phyloP scores from a whole-genome alignment of 1,140 invertebrate genomes.

The Bilobella aurantiaca region DNA sequence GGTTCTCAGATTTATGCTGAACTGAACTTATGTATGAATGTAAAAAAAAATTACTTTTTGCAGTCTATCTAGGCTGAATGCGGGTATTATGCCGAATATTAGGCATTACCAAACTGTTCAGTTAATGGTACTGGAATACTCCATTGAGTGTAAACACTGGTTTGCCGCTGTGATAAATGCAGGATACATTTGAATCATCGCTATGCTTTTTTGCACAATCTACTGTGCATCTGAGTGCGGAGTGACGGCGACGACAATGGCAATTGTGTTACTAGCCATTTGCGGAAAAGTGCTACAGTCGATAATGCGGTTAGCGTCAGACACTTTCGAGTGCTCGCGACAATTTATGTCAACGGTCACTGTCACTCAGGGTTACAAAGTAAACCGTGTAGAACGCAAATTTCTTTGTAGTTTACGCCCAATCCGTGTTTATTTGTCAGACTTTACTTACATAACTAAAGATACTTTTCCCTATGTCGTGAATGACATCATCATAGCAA shows the following conservation, averaged over 20 bases:
- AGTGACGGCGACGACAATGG: not conserved
- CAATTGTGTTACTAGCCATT: not conserved
- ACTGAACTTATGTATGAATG: too few relatives aligned
- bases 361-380: not conserved
- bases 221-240: not conserved
- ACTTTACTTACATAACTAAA: not conserved
- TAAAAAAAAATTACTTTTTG: too few relatives aligned
- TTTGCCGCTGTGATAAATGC: not conserved
- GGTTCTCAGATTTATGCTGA: too few relatives aligned
- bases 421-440: not conserved
- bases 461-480: not conserved
- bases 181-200: not conserved
- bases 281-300: not conserved
- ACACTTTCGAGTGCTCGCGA: not conserved
- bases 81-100: too few relatives aligned
- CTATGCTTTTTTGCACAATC: not conserved
- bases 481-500: not conserved
- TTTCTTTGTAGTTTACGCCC: not conserved
- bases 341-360: not conserved
- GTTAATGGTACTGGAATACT: too few relatives aligned
- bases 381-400: not conserved
- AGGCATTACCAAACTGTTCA: too few relatives aligned
- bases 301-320: not conserved
- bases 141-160: too few relatives aligned
- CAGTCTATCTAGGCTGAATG: too few relatives aligned